Percentiles rank a stretch among this genome's conserved stretches.
phyloP scores from a whole-genome alignment of 2,888 invertebrate species.

The Tolmerus cingulatus region DNA sequence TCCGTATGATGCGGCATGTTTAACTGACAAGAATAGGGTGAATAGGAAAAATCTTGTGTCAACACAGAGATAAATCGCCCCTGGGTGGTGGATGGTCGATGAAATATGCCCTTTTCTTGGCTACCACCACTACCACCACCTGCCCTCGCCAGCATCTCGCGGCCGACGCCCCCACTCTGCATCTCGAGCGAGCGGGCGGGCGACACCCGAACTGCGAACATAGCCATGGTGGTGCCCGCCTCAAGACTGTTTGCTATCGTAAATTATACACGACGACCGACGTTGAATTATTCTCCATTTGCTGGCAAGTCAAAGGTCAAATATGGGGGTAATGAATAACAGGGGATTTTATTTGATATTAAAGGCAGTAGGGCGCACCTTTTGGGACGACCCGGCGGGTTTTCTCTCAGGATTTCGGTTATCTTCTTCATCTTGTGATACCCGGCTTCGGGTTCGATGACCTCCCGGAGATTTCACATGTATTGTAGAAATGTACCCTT shows the following conservation, averaged over 20 bases:
- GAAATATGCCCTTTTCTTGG: neutral
- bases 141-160: neutral
- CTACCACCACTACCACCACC: neutral
- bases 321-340: neutral
- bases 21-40: constrained; percentile 9
- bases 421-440: neutral
- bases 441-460: neutral
- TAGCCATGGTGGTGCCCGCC: neutral
- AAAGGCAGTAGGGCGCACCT: neutral
- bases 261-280: neutral
- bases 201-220: neutral
- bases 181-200: neutral
- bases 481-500: neutral
- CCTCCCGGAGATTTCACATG: neutral
- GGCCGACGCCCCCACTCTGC: neutral
- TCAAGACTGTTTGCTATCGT: neutral
- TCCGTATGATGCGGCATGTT: neutral
- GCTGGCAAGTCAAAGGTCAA: neutral
- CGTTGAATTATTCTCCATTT: neutral
- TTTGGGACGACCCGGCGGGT: neutral
- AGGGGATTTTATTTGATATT: neutral
- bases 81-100: neutral
- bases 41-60: constrained; percentile 15
- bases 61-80: neutral
- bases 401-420: neutral